Percentiles rank a stretch among this genome's conserved stretches.
Evolutionary conservation across 2,888 invertebrate species (phyloP).

Genomic region (Cryptocephalus moraei): DNA sequence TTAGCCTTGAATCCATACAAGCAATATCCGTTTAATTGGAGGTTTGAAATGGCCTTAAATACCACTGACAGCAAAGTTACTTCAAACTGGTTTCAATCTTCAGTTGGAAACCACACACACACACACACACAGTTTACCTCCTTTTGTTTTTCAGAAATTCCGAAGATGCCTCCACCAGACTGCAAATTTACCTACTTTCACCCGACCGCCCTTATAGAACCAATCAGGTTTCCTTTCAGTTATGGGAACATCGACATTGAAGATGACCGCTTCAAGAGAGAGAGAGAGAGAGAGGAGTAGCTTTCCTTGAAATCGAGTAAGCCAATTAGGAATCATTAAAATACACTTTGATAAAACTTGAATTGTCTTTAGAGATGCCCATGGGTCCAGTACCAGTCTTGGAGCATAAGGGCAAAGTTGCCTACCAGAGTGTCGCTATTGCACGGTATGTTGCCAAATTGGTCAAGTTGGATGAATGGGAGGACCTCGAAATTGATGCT

Average conservation of each 20-base stretch:
- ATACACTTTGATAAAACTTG: not conserved
- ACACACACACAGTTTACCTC: no score
- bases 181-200: conserved; percentile 55
- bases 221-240: conserved; percentile 50
- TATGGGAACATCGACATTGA: conserved; percentile 52
- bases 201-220: conserved; percentile 52
- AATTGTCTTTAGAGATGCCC: conserved; percentile 37
- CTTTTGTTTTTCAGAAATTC: not conserved
- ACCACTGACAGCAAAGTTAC: no score
- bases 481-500: conserved; percentile 52
- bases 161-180: conserved; percentile 39
- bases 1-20: no score
- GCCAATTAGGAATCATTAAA: not conserved
- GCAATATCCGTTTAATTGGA: no score
- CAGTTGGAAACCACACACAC: no score
- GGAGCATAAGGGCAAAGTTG: conserved; percentile 52
- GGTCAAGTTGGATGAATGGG: conserved; percentile 48
- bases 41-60: no score
- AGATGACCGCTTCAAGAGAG: conserved; percentile 49
- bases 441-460: conserved; percentile 52
- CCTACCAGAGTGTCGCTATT: conserved; percentile 51
- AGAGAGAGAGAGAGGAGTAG: conserved; percentile 30
- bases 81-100: no score
- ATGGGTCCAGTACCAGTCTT: conserved; percentile 55
- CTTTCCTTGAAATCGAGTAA: conserved; percentile 27